Conservation (phyloP, 2,797 vertebrate species). For the Spea hammondii region DNA sequence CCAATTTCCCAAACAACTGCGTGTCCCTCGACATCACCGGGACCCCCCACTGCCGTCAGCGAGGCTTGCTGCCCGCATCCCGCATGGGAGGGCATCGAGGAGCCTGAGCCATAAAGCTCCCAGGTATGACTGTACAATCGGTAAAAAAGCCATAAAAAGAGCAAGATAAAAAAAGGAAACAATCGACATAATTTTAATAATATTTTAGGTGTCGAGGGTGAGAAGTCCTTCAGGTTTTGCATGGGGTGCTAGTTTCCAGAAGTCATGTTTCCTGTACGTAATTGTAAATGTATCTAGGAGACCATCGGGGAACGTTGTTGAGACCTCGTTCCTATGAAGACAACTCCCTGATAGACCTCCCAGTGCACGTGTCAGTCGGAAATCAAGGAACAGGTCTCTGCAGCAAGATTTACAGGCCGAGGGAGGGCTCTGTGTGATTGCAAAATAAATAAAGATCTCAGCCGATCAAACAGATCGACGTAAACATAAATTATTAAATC, state of each 20-base stretch:
- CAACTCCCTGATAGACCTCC: slow-evolving; percentile 8
- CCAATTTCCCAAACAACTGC: too few species aligned
- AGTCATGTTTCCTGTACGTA: neutral
- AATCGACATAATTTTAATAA: too few species aligned
- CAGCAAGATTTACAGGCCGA: neutral
- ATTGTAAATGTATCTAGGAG: neutral
- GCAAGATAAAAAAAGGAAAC: too few species aligned
- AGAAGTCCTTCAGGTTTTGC: neutral
- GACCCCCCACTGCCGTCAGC: too few species aligned
- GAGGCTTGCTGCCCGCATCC: too few species aligned
- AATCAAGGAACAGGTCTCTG: slow-evolving; percentile 2
- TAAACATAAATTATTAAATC: too few species aligned
- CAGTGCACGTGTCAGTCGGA: neutral
- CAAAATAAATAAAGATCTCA: neutral
- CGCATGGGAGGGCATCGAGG: too few species aligned
- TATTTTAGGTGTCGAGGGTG: neutral
- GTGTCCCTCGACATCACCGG: too few species aligned
- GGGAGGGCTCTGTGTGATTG: neutral
- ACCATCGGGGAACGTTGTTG: neutral
- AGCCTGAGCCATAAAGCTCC: too few species aligned
- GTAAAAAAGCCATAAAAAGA: too few species aligned
- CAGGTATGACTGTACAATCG: too few species aligned
- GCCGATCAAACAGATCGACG: too few species aligned
- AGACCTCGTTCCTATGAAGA: neutral
- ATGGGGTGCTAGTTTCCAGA: neutral